Conservation (phyloP, 2,888 invertebrate genomes). For the Aspidapion aeneum region DNA sequence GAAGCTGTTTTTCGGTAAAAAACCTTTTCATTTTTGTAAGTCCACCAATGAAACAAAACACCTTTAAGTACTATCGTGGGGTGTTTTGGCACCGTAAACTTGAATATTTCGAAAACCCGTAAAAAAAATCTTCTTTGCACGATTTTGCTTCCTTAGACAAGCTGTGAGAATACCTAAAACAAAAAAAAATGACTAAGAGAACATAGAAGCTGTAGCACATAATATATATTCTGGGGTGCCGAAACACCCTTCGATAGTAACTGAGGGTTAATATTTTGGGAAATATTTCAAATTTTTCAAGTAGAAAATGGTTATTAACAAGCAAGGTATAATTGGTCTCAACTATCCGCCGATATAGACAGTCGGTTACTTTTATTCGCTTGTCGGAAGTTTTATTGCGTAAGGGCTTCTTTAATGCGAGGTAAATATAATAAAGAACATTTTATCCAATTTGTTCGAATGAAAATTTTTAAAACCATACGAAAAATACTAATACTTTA, state of each 20-base stretch:
- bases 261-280: not conserved
- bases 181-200: not conserved
- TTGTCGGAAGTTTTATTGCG: too few relatives aligned
- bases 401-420: too few relatives aligned
- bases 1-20: conserved; percentile 3
- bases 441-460: too few relatives aligned
- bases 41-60: conserved; percentile 4
- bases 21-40: not conserved
- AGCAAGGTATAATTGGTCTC: too few relatives aligned
- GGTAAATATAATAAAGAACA: too few relatives aligned
- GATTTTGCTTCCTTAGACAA: not conserved
- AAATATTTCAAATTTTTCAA: too few relatives aligned
- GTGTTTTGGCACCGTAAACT: conserved; percentile 2
- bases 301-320: too few relatives aligned
- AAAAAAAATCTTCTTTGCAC: not conserved
- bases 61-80: conserved; percentile 5
- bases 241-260: not conserved
- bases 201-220: not conserved
- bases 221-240: not conserved
- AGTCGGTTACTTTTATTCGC: too few relatives aligned
- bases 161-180: not conserved
- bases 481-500: too few relatives aligned
- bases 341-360: too few relatives aligned
- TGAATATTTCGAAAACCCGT: conserved; percentile 1
- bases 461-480: too few relatives aligned